Conservation (phyloP, 2,797 vertebrate genomes). For the Neostethus bicornis region DNA sequence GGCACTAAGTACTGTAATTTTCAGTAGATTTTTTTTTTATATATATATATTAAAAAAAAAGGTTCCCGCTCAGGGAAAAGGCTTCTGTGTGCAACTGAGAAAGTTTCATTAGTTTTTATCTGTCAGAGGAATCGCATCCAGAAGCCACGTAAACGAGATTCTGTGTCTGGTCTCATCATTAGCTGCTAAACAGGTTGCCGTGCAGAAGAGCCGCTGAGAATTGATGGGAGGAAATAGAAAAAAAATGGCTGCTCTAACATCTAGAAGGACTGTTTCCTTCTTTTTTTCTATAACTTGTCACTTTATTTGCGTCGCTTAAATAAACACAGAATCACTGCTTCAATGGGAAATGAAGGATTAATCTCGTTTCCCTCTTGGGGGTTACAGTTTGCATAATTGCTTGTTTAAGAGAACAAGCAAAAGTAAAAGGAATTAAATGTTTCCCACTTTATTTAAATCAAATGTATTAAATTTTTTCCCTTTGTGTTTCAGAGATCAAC, state of each 20-base stretch:
- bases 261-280: conserved; percentile 1
- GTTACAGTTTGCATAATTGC: conserved; percentile 9
- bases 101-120: conserved; percentile 63
- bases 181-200: conserved; percentile 29
- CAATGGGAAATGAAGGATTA: conserved; percentile 1
- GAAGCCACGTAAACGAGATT: conserved; percentile 55
- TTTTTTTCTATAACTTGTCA: conserved; percentile 26
- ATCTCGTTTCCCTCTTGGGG: conserved; percentile 8
- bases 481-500: conserved; percentile 83
- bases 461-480: not conserved
- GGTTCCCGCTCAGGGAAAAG: no score
- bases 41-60: no score
- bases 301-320: conserved; percentile 4
- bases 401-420: conserved; percentile 27
- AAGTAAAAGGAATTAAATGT: not conserved
- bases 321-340: conserved; percentile 3
- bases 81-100: conserved; percentile 11
- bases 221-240: conserved; percentile 21
- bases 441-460: not conserved
- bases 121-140: conserved; percentile 60
- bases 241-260: conserved; percentile 22
- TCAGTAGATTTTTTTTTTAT: no score
- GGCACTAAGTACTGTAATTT: no score
- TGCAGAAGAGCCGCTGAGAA: conserved; percentile 40
- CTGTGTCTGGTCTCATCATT: conserved; percentile 34